These are phyloP conservation scores for Aricia artaxerxes DNA, from an alignment of 2,888 invertebrate species.

Conservation along the genomic window DNA sequence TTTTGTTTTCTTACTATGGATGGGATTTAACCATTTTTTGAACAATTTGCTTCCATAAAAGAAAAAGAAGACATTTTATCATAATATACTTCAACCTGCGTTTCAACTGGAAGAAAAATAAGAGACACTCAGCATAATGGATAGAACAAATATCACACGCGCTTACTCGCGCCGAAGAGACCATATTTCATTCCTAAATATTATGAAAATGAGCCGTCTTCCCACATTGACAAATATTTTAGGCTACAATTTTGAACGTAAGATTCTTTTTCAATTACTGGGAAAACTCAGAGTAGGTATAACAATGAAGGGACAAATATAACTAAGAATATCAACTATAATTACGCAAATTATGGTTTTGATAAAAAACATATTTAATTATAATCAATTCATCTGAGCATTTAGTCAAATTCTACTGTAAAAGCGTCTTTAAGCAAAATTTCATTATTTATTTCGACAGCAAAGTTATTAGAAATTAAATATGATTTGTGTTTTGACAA, in stretches of 20 bases:
- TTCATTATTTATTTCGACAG: background rate
- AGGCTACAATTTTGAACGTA: background rate
- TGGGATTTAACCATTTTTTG: too few relatives aligned
- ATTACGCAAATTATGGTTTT: background rate
- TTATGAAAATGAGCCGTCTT: slow-evolving; percentile 15
- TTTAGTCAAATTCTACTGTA: background rate
- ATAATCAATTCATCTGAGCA: background rate
- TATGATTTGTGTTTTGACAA: background rate
- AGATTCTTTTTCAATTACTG: background rate
- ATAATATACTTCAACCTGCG: background rate
- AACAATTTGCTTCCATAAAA: background rate
- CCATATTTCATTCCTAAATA: slow-evolving; percentile 22
- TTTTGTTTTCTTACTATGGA: too few relatives aligned
- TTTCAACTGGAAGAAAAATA: slow-evolving; percentile 10
- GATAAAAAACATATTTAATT: background rate
- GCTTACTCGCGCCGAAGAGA: background rate
- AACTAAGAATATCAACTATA: too few relatives aligned
- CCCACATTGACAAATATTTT: slow-evolving; percentile 14
- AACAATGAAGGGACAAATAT: too few relatives aligned
- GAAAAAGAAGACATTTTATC: background rate
- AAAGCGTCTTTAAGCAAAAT: too few relatives aligned
- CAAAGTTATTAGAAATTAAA: background rate
- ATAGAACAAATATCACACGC: slow-evolving; percentile 22
- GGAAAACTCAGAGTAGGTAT: background rate
- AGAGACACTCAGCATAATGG: slow-evolving; percentile 23